These are phyloP conservation scores for Phoronis australis DNA, from an alignment of 2,888 invertebrate genomes.

Conservation along the genomic window DNA sequence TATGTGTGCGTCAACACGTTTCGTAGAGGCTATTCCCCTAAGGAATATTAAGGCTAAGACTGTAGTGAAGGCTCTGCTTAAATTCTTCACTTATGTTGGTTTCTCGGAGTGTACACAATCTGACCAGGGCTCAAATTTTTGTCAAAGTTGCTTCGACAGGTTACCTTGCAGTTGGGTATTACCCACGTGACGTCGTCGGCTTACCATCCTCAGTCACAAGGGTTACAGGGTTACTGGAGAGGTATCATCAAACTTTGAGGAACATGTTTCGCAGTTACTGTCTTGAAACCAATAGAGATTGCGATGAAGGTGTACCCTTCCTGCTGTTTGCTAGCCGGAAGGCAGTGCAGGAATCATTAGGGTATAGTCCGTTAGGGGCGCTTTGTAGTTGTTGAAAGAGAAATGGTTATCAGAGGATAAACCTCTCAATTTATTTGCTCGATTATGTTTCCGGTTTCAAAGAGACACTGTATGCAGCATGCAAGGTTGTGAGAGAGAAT, in stretches of 20 bases:
- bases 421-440: not conserved
- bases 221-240: constrained; percentile 2
- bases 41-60: constrained; percentile 16
- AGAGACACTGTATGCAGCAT: not conserved
- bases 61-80: constrained; percentile 14
- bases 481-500: not conserved
- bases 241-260: not conserved
- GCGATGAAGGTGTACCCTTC: constrained; percentile 8
- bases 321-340: constrained; percentile 9
- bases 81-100: constrained; percentile 17
- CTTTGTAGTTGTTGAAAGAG: not conserved
- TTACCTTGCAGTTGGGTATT: constrained; percentile 10
- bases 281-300: constrained; percentile 3
- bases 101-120: constrained; percentile 16
- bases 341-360: constrained; percentile 3
- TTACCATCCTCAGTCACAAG: constrained; percentile 6
- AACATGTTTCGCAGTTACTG: constrained; percentile 1
- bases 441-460: not conserved
- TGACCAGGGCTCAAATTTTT: constrained; percentile 19
- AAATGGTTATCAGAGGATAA: not conserved
- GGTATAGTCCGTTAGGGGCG: constrained; percentile 10
- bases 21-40: constrained; percentile 22
- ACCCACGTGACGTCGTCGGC: too few relatives aligned
- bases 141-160: constrained; percentile 15
- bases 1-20: constrained; percentile 14